Evolutionary conservation across 2,888 invertebrate genomes (phyloP).

Genomic region (Mythimna pallens): DNA sequence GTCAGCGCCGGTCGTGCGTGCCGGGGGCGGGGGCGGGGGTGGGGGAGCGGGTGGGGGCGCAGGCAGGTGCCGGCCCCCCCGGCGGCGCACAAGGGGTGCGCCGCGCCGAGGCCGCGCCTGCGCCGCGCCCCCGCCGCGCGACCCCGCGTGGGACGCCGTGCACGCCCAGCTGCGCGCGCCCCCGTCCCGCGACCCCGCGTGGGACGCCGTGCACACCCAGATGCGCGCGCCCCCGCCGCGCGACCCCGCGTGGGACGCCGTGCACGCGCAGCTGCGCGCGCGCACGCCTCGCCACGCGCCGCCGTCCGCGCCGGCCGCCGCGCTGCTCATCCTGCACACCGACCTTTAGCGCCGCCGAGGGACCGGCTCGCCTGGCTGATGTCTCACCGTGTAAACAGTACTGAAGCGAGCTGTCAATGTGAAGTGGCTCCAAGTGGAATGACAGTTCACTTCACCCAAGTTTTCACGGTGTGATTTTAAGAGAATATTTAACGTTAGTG

Average conservation of each 20-base stretch:
- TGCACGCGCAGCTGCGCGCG: slow-evolving; percentile 82
- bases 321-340: slow-evolving; percentile 82
- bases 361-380: too few relatives aligned
- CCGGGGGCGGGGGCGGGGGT: slow-evolving; percentile 15
- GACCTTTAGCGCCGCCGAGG: slow-evolving; percentile 70
- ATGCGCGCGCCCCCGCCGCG: slow-evolving; percentile 68
- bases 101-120: slow-evolving; percentile 52
- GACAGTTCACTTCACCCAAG: too few relatives aligned
- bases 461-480: too few relatives aligned
- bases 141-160: slow-evolving; percentile 83
- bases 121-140: slow-evolving; percentile 68
- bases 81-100: background rate
- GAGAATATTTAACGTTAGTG: background rate
- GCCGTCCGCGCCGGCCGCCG: slow-evolving; percentile 71
- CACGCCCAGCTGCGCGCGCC: slow-evolving; percentile 79
- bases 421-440: too few relatives aligned
- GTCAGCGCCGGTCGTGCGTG: slow-evolving; percentile 25
- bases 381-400: too few relatives aligned
- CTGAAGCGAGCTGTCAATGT: too few relatives aligned
- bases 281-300: slow-evolving; percentile 64
- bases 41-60: background rate
- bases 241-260: slow-evolving; percentile 82
- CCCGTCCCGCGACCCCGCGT: slow-evolving; percentile 73
- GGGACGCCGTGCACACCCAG: slow-evolving; percentile 85
- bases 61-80: background rate